These are phyloP conservation scores for Helleia helle DNA, from an alignment of 2,888 invertebrate species.

Conservation along the genomic window DNA sequence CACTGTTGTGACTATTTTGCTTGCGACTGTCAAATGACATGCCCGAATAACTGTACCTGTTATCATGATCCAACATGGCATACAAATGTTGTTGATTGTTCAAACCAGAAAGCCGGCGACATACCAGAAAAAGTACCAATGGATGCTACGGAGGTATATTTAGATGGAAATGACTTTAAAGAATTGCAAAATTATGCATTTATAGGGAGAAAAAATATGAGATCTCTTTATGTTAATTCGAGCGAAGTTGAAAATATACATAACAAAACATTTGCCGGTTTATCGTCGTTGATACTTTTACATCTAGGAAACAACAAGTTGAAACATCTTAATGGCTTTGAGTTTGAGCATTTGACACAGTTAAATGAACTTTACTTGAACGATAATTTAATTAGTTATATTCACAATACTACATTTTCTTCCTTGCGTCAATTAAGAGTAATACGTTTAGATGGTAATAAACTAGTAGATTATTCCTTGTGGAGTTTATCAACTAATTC, in stretches of 20 bases:
- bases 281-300: conserved; percentile 84
- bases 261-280: conserved; percentile 90
- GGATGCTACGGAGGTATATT: conserved; percentile 93
- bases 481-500: conserved; percentile 80
- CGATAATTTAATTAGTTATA: conserved; percentile 84
- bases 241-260: conserved; percentile 89
- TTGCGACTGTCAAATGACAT: conserved; percentile 97
- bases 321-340: conserved; percentile 83
- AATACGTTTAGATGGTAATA: conserved; percentile 88
- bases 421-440: conserved; percentile 84
- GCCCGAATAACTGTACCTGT: conserved; percentile 94
- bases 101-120: conserved; percentile 81
- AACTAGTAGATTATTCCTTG: conserved; percentile 83
- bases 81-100: conserved; percentile 93
- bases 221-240: conserved; percentile 87
- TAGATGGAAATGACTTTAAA: conserved; percentile 92
- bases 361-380: conserved; percentile 89
- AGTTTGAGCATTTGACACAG: conserved; percentile 87
- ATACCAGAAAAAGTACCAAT: conserved; percentile 92
- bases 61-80: conserved; percentile 96
- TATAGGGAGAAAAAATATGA: conserved; percentile 92
- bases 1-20: conserved; percentile 97
- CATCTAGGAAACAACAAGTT: conserved; percentile 91
- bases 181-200: conserved; percentile 91
- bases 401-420: conserved; percentile 85